phyloP scores from a whole-genome alignment of 1,140 invertebrate genomes.

The Hylaeus volcanicus region DNA sequence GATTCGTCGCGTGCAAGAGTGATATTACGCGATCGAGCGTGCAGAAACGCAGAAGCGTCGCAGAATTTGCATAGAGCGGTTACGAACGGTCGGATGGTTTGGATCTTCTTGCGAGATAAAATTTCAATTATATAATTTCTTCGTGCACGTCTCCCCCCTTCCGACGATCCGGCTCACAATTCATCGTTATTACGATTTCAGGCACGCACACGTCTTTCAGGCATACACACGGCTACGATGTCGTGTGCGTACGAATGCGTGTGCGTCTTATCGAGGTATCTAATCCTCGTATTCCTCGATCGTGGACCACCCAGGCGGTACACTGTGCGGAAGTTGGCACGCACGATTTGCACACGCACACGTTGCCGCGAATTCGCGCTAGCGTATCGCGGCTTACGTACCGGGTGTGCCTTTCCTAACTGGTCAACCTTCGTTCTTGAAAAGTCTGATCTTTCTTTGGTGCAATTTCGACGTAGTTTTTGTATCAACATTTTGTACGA shows the following conservation, averaged over 20 bases:
- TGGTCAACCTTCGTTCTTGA: background rate
- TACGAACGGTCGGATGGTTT: background rate
- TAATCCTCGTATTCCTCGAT: conserved; percentile 62
- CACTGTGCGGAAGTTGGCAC: conserved; percentile 60
- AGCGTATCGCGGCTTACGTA: conserved; percentile 35
- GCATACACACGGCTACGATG: background rate
- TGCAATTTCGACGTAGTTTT: no score
- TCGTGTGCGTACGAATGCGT: conserved; percentile 49
- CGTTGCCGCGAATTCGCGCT: conserved; percentile 21
- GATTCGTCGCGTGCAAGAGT: background rate
- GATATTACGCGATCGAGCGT: conserved; percentile 2
- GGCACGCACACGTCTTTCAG: background rate
- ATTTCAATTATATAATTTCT: conserved; percentile 46
- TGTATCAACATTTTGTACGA: no score
- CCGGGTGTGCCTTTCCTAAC: conserved; percentile 26
- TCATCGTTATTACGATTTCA: conserved; percentile 46
- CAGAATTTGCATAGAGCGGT: conserved; percentile 2
- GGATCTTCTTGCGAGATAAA: conserved; percentile 28
- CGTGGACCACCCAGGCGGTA: conserved; percentile 60
- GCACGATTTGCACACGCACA: conserved; percentile 59
- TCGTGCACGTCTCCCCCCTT: background rate
- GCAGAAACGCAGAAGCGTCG: conserved; percentile 3
- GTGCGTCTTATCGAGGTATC: conserved; percentile 56
- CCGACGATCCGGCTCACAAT: conserved; percentile 21
- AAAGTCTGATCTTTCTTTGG: no score